A percentile compares a stretch with the other conserved stretches of the same genome.
These are phyloP conservation scores for Psittacula derbiana DNA, from an alignment of 2,797 vertebrate species.

Conservation along the genomic window DNA sequence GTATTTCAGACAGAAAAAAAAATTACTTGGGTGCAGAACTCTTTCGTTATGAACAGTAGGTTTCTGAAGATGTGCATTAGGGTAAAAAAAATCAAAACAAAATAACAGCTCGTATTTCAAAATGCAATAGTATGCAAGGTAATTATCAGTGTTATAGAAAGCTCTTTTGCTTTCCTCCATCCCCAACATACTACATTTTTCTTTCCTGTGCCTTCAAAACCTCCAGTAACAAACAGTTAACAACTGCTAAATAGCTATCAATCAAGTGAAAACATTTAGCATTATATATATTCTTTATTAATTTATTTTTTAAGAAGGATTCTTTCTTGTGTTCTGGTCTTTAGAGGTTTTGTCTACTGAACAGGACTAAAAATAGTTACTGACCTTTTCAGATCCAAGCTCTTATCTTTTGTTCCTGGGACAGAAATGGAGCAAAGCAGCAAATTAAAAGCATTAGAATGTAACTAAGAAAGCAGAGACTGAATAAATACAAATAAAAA, in stretches of 20 bases:
- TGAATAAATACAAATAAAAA: neutral
- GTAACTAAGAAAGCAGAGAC: neutral
- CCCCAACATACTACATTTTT: neutral
- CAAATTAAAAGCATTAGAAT: neutral
- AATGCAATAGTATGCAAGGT: neutral
- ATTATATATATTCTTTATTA: neutral
- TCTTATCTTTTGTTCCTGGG: neutral
- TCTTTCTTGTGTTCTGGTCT: neutral
- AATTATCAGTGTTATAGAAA: neutral
- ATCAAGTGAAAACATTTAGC: neutral
- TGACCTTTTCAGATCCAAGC: neutral
- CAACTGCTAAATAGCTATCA: neutral
- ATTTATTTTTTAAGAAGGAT: neutral
- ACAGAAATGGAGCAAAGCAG: neutral
- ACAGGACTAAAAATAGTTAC: neutral
- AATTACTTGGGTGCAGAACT: neutral
- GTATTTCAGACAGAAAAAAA: neutral
- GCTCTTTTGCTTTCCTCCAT: neutral
- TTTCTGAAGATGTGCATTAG: neutral
- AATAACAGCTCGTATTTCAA: neutral
- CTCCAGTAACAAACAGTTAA: neutral
- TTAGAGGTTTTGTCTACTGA: neutral
- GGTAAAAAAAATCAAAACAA: neutral
- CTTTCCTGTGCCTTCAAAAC: neutral
- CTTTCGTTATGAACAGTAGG: neutral